Evolutionary conservation across 2,888 invertebrate genomes (phyloP).

Genomic region (Ochropacha duplaris): DNA sequence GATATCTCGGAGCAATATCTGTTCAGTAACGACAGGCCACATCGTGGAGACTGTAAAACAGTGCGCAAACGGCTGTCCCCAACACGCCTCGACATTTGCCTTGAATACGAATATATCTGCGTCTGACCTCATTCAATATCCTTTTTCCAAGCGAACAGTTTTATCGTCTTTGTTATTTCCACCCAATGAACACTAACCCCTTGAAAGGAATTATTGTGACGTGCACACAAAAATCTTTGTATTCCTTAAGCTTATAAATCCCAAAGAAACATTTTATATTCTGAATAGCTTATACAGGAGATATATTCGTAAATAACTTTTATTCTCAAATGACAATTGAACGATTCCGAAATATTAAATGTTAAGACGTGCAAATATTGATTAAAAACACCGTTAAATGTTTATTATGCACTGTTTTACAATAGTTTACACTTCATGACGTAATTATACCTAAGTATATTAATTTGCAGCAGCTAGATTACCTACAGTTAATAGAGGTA

Average conservation of each 20-base stretch:
- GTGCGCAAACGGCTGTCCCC: slow-evolving; percentile 66
- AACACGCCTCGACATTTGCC: slow-evolving; percentile 69
- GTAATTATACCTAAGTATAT: too few species aligned
- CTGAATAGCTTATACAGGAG: slow-evolving; percentile 21
- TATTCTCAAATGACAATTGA: slow-evolving; percentile 16
- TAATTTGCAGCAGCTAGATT: too few species aligned
- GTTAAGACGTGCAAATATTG: too few species aligned
- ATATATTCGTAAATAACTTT: slow-evolving; percentile 14
- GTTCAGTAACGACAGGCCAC: slow-evolving; percentile 47
- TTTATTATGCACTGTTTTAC: too few species aligned
- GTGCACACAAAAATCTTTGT: slow-evolving; percentile 63
- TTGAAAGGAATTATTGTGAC: slow-evolving; percentile 72
- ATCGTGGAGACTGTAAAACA: slow-evolving; percentile 55
- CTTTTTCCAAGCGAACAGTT: slow-evolving; percentile 79
- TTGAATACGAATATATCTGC: slow-evolving; percentile 73
- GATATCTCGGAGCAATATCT: slow-evolving; percentile 43
- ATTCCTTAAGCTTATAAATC: slow-evolving; percentile 45
- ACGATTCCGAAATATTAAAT: too few species aligned
- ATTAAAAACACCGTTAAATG: too few species aligned
- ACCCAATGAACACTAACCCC: slow-evolving; percentile 77
- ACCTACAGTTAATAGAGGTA: too few species aligned
- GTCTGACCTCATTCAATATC: slow-evolving; percentile 80
- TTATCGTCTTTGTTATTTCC: slow-evolving; percentile 81
- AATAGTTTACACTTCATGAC: too few species aligned
- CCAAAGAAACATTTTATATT: slow-evolving; percentile 31